Evolutionary conservation across 1,140 invertebrate genomes (phyloP).

Genomic region (Asobara japonica): DNA sequence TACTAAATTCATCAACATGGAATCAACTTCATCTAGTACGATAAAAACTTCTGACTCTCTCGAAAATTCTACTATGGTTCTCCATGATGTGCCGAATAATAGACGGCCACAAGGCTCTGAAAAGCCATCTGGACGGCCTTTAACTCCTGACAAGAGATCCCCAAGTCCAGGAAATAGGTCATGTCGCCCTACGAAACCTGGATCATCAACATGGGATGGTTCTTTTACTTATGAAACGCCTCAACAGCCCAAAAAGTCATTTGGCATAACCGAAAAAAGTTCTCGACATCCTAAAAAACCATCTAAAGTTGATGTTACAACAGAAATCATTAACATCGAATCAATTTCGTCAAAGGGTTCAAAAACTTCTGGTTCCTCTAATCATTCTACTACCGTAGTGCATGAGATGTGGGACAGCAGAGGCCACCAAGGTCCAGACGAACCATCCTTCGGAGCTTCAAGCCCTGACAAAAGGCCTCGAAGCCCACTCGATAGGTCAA

Average conservation of each 20-base stretch:
- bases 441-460: not conserved
- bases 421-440: too few relatives aligned
- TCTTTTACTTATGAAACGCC: constrained; percentile 24
- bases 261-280: constrained; percentile 9
- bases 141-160: constrained; percentile 3
- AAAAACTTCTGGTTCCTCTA: constrained; percentile 7
- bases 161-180: constrained; percentile 31
- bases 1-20: constrained; percentile 19
- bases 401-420: not conserved
- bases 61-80: constrained; percentile 21
- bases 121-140: not conserved
- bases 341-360: constrained; percentile 6
- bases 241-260: constrained; percentile 16
- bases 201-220: constrained; percentile 36
- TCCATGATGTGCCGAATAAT: constrained; percentile 25
- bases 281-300: constrained; percentile 1
- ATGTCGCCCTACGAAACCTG: constrained; percentile 17
- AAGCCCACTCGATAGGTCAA: constrained; percentile 35
- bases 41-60: constrained; percentile 16
- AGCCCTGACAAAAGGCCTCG: constrained; percentile 23
- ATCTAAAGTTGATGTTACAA: not conserved
- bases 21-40: constrained; percentile 16
- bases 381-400: constrained; percentile 18
- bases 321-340: constrained; percentile 14
- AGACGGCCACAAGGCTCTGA: constrained; percentile 2